These are phyloP conservation scores for Glyphotaelius pellucidus DNA, from an alignment of 2,888 invertebrate genomes.

Conservation along the genomic window DNA sequence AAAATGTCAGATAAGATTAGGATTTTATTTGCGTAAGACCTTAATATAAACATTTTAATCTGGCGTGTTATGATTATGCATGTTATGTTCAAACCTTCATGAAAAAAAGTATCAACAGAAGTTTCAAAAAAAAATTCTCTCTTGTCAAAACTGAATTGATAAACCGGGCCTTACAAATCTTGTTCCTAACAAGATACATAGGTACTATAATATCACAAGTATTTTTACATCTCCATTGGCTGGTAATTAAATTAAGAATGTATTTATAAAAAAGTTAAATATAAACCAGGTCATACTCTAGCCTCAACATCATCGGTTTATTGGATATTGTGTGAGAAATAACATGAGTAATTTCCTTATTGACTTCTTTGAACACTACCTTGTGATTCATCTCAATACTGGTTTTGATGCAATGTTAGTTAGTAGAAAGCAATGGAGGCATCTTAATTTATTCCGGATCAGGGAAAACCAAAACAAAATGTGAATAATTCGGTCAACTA, in stretches of 20 bases:
- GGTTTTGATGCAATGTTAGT: constrained; percentile 33
- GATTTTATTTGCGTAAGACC: background rate
- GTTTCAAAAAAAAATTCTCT: background rate
- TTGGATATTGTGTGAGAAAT: background rate
- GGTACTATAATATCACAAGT: background rate
- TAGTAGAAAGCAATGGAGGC: constrained; percentile 3
- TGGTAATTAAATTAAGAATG: background rate
- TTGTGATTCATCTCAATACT: constrained; percentile 44
- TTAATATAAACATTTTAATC: background rate
- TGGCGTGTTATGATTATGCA: background rate
- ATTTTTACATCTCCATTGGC: constrained; percentile 2
- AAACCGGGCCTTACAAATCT: background rate
- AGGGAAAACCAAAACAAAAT: constrained; percentile 16
- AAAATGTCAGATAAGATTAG: background rate
- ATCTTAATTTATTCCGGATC: constrained; percentile 2
- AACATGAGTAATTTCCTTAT: constrained; percentile 34
- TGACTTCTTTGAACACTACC: constrained; percentile 1
- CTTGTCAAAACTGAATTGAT: background rate
- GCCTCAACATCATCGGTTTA: background rate
- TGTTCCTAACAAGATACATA: background rate
- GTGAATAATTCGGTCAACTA: background rate
- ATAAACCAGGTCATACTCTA: background rate
- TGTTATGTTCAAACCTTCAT: background rate
- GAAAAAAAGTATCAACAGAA: background rate
- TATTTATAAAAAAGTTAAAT: background rate